Percentiles rank a stretch among this genome's conserved stretches.
phyloP scores from a whole-genome alignment of 35 echinoderm and acorn worm species.

The Heliocidaris erythrogramma region DNA sequence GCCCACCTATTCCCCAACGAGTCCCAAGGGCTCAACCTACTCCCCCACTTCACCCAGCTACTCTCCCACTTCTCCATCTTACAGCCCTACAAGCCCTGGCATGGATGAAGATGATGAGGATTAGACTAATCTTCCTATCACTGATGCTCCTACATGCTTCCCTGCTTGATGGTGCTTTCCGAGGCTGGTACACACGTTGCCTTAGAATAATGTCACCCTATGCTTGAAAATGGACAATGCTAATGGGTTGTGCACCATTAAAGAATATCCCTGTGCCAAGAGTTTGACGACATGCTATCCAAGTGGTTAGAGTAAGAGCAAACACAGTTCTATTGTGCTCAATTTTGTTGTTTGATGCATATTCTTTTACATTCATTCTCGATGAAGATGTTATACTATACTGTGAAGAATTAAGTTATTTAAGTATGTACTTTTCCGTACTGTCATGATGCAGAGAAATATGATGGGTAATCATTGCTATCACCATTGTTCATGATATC shows the following conservation, averaged over 20 bases:
- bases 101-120: slow-evolving; percentile 80
- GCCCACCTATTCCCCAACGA: slow-evolving; percentile 90
- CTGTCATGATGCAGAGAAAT: neutral
- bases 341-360: neutral
- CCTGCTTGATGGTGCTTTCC: neutral
- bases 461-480: neutral
- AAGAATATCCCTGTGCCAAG: neutral
- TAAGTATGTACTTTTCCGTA: neutral
- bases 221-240: neutral
- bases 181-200: neutral
- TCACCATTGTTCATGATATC: neutral
- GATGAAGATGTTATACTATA: neutral
- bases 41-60: slow-evolving; percentile 84
- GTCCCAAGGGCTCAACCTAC: slow-evolving; percentile 85
- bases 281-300: neutral
- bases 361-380: too few species aligned
- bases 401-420: neutral
- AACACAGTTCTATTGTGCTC: neutral
- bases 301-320: neutral
- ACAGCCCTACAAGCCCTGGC: slow-evolving; percentile 91
- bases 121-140: neutral
- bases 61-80: slow-evolving; percentile 95
- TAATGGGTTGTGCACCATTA: neutral
- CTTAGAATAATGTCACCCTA: neutral
- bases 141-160: neutral